Conservation (phyloP, 2,888 invertebrate species). For the Diarsia mendica region DNA sequence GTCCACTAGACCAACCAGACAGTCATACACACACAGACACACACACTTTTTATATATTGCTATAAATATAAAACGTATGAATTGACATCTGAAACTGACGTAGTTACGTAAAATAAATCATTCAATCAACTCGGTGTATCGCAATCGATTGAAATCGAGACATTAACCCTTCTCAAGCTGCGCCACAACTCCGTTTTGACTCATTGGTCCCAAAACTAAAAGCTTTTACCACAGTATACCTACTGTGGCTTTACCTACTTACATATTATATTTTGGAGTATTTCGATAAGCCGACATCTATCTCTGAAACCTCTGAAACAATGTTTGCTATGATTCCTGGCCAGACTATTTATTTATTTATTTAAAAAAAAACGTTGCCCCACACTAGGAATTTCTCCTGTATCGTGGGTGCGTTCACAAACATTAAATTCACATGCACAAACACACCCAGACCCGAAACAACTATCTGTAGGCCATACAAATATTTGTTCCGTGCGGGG, state of each 20-base stretch:
- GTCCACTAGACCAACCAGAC: no score
- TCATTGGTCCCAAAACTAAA: neutral
- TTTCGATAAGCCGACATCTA: neutral
- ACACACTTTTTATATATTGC: no score
- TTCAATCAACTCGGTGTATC: neutral
- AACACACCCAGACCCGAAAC: no score
- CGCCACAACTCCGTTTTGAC: neutral
- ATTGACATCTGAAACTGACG: neutral
- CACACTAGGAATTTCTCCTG: no score
- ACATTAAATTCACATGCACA: no score
- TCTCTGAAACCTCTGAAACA: neutral
- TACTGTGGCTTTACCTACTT: no score
- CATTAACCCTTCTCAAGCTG: neutral
- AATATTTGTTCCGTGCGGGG: no score
- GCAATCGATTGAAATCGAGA: neutral
- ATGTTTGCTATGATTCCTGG: neutral
- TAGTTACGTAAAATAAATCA: neutral
- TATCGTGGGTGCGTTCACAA: no score
- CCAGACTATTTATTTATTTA: no score
- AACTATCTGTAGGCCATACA: no score
- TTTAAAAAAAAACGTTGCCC: no score
- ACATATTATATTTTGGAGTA: neutral
- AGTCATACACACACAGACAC: no score
- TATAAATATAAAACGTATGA: neutral
- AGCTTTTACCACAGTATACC: neutral